Evolutionary conservation across 2,113 vertebrate species (phyloP), one percentile per base, ranked within the genome.

Genomic region (Martes martes): DNA sequence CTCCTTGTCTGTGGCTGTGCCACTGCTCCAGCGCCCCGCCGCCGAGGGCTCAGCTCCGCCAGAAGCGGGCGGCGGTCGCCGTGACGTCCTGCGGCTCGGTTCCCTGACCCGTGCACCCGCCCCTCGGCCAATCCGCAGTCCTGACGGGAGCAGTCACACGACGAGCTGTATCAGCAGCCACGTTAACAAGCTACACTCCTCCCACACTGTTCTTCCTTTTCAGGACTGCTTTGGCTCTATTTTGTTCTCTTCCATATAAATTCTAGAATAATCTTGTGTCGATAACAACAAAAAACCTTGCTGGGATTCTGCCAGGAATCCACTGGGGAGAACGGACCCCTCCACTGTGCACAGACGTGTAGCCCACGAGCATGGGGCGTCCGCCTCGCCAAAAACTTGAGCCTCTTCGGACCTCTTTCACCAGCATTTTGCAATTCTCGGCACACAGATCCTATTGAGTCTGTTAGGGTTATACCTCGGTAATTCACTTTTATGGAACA

Each of bases 81-180:
- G 7, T 16, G 73, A 9, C 39, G 73, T 24, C 24, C 71, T 3
- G n/a, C n/a, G 23, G 21, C 69, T 36, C 10, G 9, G 19, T 23
- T 18, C 71, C 36, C 36, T 3, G 71, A 42, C 36, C 6, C 6
- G 36, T 0, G 73, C 15, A 14, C 9, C 73, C 1, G 1, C 9
- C 26, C 26, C 45, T 4, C 26, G 1, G 26, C 42, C 14, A 7
- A 7, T 4, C 24, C 42, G 16, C 39, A 15, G 42, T 16, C 74
- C 45, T 0, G 14, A 9, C 9, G 0, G 4, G 14, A 2, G 42
- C 4, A 28, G 73, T 8, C 4, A 8, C 7, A 1, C 0, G 15
- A 4, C 7, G 16, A 31, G 42, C 24, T 4, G 1, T 7, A 2
- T 4, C 2, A 2, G 8, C 42, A 74, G 39, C 69, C 36, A 14